These are phyloP conservation scores for Notarius quadriscutis DNA, from an alignment of 2,113 vertebrate genomes.

Conservation along the genomic window DNA sequence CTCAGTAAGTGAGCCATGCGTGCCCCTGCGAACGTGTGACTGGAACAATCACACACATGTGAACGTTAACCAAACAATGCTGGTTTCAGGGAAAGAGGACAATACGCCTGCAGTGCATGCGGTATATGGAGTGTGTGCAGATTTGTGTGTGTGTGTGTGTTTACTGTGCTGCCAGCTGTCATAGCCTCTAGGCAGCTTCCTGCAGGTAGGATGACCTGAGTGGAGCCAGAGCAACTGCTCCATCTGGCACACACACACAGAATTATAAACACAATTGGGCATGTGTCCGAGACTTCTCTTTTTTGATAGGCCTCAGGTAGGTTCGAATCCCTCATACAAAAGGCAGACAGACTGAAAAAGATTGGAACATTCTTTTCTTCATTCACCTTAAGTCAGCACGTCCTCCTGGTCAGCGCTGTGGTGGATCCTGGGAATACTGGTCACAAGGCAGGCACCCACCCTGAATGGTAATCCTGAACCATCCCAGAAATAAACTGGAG, in stretches of 20 bases:
- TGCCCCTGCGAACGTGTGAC: constrained; percentile 59
- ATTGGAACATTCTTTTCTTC: neutral
- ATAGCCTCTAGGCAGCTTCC: constrained; percentile 43
- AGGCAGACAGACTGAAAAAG: constrained; percentile 5
- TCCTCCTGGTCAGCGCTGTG: neutral
- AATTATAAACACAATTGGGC: constrained; percentile 13
- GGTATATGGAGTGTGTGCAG: constrained; percentile 14
- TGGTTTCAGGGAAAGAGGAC: constrained; percentile 56
- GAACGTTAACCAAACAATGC: constrained; percentile 57
- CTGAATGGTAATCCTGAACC: neutral
- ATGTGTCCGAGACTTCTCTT: constrained; percentile 6
- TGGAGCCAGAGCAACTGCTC: constrained; percentile 43
- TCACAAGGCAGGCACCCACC: neutral
- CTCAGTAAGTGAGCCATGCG: constrained; percentile 66
- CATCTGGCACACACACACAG: constrained; percentile 33
- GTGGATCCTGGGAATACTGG: neutral
- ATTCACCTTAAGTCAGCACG: neutral
- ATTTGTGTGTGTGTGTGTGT: constrained; percentile 24
- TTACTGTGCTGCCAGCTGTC: constrained; percentile 55
- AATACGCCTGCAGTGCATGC: constrained; percentile 6
- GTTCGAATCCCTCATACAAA: constrained; percentile 4
- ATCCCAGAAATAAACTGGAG: neutral
- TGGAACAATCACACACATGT: constrained; percentile 35
- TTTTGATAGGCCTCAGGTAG: constrained; percentile 24
- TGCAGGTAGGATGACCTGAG: constrained; percentile 60